A percentile compares a stretch with the other conserved stretches of the same genome.
These are phyloP conservation scores for Meleagris gallopavo DNA, from an alignment of 2,113 vertebrate genomes.

Conservation along the genomic window DNA sequence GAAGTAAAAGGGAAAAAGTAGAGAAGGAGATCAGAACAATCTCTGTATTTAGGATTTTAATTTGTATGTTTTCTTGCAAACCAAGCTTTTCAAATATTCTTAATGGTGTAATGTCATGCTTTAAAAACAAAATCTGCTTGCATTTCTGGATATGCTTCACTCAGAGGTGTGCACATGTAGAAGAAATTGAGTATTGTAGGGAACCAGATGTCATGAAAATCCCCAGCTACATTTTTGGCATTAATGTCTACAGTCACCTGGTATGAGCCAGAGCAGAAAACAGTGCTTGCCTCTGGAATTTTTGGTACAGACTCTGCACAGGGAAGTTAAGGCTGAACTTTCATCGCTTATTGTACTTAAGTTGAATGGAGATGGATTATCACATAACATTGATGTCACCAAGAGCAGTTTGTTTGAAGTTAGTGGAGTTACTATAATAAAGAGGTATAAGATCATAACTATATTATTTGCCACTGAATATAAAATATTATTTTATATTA, in stretches of 20 bases:
- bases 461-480: not conserved
- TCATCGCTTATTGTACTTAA: not conserved
- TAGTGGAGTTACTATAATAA: not conserved
- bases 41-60: conserved; percentile 31
- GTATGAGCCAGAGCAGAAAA: not conserved
- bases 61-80: conserved; percentile 61
- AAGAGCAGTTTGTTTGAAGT: not conserved
- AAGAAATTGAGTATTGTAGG: conserved; percentile 20
- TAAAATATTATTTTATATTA: not conserved
- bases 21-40: not conserved
- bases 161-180: not conserved
- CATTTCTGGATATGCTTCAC: conserved; percentile 12
- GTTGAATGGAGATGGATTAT: not conserved
- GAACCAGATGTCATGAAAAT: not conserved
- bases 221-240: conserved; percentile 14
- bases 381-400: not conserved
- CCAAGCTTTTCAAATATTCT: conserved; percentile 60
- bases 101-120: conserved; percentile 46
- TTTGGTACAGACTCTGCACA: not conserved
- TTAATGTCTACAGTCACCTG: not conserved
- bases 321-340: not conserved
- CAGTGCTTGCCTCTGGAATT: not conserved
- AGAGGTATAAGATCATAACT: not conserved
- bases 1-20: conserved; percentile 33
- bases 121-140: conserved; percentile 10